Base-by-base conservation (phyloP, 1,140 invertebrate species). In the Drosophila insularis region DNA sequence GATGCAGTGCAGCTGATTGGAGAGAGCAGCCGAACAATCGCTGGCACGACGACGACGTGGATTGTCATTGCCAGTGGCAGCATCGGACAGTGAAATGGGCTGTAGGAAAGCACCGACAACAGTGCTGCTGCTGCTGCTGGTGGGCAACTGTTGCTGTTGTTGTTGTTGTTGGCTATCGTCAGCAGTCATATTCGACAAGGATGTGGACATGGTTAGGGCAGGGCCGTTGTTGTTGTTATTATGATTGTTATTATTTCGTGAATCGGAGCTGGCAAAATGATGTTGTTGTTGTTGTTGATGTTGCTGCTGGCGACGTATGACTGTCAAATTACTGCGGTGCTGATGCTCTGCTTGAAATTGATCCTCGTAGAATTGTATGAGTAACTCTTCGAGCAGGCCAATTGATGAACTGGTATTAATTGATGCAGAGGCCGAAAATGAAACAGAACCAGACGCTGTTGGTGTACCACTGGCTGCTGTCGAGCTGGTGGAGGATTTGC, bases 351-450 rank as follows among this genome's bases (percentile, higher is more conserved):
- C 55, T 35, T 58, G 27, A 35, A 58, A 58, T 35, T 84, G 90
- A 56, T 90, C 85, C 55, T 91, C 90, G 89, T 91, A 91, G 40
- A 91, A 85, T 55, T 91, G 85, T 19, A 91, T 74, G 2, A 91
- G 73, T 60, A 91, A 32, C 70, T 91, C 90, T 46, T 91, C 90
- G 5, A 91, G 76, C 62, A 91, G 63, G 3, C 72, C 65, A 37
- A 90, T 90, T 14, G 80, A 75, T 23, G 80, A 72, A 31, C 54
- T 61, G 8, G 66, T 74, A 14, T 72, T 43, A 4, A 79, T 62
- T n/a, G 80, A 84, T n/a, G 74, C 65, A 1, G 77, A 63, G 23
- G 71, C 72, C 3, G 80, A 68, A 1, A 82, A 72, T 5, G 71
- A 87, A 14, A 65, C 63, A 54, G 76, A 73, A 46, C 40, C 70